Evolutionary conservation across 2,797 vertebrate species (phyloP), one percentile per base, ranked within the genome.

Genomic region (Parotocinclus haroldoi): DNA sequence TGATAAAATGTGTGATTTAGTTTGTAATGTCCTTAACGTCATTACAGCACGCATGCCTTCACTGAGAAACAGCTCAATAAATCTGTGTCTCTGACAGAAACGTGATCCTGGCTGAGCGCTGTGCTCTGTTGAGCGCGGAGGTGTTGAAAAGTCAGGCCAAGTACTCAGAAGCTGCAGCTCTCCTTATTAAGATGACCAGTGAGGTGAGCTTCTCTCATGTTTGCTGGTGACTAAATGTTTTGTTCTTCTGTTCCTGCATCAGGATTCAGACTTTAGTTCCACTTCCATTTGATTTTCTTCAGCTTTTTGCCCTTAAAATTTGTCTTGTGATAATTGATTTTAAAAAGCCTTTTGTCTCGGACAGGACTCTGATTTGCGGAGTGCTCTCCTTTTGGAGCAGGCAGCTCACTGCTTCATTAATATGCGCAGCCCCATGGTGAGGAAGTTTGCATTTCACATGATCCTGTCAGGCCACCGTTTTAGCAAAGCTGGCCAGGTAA

Each of bases 361-460:
- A 51, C 37, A 95, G 96, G 96, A 98, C 84, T 98, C 94, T 38
- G 96, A 99, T 86, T 90, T 99, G 80, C 94, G 95, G 66, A 97
- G 95, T 73, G 96, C 96, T 9, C 90, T 99, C 62, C 82, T 99
- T 58, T 78, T 99, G 88, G 96, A 99, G 78, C 96, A 99, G 83
- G 96, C 96, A 0, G 96, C 94, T 39, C 95, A 99, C 76, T 99
- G 96, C 77, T 99, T 98, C 71, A 95, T 98, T 81, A 98, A 98
- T 63, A 99, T 98, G 96, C 94, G 93, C 37, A 94, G 83, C 72
- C 96, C 96, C 5, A 98, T 99, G 96, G 93, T 98, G 81, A 93
- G 96, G 68, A 99, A 99, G 80, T 99, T 98, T 49, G 96, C 96
- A 0, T 99, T 99, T 87, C 95, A 99, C 63, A 98, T 99, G 96